A percentile compares a stretch with the other conserved stretches of the same genome.
These are phyloP conservation scores for Cotesia vestalis DNA, from an alignment of 1,140 invertebrate genomes.

Conservation along the genomic window DNA sequence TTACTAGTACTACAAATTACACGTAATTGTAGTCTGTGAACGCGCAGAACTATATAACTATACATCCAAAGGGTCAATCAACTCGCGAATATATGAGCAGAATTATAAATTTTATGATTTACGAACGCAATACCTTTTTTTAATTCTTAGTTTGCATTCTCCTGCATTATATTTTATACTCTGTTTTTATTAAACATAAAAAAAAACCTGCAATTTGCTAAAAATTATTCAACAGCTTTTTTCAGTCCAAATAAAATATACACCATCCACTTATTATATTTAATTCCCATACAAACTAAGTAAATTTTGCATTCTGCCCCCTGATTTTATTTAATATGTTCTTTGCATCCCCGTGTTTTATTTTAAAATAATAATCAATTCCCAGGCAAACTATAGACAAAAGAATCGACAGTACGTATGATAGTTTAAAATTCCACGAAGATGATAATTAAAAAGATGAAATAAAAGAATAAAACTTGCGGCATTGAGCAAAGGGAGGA, in stretches of 20 bases:
- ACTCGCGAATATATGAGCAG: slow-evolving; percentile 43
- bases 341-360: no score
- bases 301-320: no score
- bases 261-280: no score
- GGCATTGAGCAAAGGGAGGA: slow-evolving; percentile 50
- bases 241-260: no score
- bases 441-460: neutral
- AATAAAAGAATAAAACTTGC: neutral
- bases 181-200: neutral
- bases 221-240: no score
- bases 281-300: no score
- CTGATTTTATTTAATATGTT: neutral
- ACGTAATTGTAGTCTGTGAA: slow-evolving; percentile 51
- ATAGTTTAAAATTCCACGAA: slow-evolving; percentile 12
- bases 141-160: slow-evolving; percentile 35
- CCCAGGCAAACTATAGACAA: no score
- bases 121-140: slow-evolving; percentile 50
- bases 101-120: slow-evolving; percentile 59
- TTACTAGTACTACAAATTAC: slow-evolving; percentile 57
- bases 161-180: slow-evolving; percentile 10
- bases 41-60: slow-evolving; percentile 31
- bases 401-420: no score
- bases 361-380: no score
- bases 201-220: no score
- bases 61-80: slow-evolving; percentile 12